Conservation (phyloP, 2,888 invertebrate species). For the Lycophotia porphyrea region DNA sequence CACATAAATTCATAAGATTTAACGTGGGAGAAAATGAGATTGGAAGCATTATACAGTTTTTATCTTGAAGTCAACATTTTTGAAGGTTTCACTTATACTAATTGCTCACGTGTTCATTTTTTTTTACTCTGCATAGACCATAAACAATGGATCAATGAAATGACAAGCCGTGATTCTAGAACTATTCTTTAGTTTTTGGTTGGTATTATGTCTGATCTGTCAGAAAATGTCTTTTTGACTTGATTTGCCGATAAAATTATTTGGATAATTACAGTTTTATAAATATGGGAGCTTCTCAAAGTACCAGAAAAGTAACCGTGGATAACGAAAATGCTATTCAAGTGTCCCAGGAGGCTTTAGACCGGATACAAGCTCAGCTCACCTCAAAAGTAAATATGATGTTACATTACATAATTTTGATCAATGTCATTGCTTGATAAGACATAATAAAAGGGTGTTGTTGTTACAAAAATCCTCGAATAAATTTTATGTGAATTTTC, state of each 20-base stretch:
- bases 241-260: slow-evolving; percentile 83
- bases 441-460: slow-evolving; percentile 70
- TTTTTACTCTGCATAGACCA: slow-evolving; percentile 11
- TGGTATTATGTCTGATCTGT: slow-evolving; percentile 64
- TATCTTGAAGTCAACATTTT: too few relatives aligned
- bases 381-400: slow-evolving; percentile 84
- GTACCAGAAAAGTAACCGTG: slow-evolving; percentile 88
- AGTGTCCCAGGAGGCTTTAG: slow-evolving; percentile 88
- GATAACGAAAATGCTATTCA: slow-evolving; percentile 88
- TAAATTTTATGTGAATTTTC: slow-evolving; percentile 11
- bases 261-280: slow-evolving; percentile 77
- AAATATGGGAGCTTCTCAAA: slow-evolving; percentile 91
- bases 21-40: too few relatives aligned
- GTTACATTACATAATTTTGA: slow-evolving; percentile 88
- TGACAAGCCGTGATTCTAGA: slow-evolving; percentile 18
- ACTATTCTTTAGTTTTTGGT: slow-evolving; percentile 49
- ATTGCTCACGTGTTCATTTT: too few relatives aligned
- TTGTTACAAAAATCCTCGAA: slow-evolving; percentile 40
- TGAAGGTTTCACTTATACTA: too few relatives aligned
- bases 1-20: too few relatives aligned
- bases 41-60: too few relatives aligned
- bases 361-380: slow-evolving; percentile 86
- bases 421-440: slow-evolving; percentile 84
- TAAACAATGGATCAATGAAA: slow-evolving; percentile 39
- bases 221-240: slow-evolving; percentile 86